Conservation (phyloP, 2,113 vertebrate species). For the Ceuthmochares aereus region DNA sequence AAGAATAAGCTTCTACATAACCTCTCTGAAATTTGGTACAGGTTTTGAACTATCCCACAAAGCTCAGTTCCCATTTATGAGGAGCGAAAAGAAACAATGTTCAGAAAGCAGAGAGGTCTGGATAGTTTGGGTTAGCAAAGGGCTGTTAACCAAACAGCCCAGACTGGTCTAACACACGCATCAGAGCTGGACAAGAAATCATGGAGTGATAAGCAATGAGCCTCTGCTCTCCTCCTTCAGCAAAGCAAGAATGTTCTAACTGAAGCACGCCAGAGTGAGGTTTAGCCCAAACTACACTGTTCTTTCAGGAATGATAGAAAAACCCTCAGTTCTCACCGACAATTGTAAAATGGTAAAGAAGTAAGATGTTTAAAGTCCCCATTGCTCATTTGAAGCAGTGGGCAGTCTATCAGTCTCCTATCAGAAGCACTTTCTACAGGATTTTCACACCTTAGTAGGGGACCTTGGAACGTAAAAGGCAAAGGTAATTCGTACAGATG, state of each 20-base stretch:
- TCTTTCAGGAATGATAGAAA: neutral
- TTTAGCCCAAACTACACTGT: neutral
- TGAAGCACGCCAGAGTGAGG: neutral
- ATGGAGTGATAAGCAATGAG: fast-evolving
- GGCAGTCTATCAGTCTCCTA: neutral
- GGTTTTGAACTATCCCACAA: neutral
- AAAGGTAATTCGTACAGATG: neutral
- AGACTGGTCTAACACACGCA: neutral
- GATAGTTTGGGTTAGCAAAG: neutral
- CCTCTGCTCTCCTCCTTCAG: neutral
- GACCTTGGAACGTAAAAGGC: neutral
- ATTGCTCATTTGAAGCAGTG: neutral
- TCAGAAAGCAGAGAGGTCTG: neutral
- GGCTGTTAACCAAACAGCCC: neutral
- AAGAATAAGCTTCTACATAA: neutral
- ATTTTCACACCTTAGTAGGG: neutral
- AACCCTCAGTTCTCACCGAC: neutral
- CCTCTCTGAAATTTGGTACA: neutral
- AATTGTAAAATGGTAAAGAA: neutral
- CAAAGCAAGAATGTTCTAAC: neutral
- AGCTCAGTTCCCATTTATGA: neutral
- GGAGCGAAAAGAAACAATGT: neutral
- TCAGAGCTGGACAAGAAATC: neutral
- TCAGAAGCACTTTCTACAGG: neutral
- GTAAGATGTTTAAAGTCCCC: neutral